phyloP scores from a whole-genome alignment of 2,797 vertebrate genomes.

The Mallotus villosus region DNA sequence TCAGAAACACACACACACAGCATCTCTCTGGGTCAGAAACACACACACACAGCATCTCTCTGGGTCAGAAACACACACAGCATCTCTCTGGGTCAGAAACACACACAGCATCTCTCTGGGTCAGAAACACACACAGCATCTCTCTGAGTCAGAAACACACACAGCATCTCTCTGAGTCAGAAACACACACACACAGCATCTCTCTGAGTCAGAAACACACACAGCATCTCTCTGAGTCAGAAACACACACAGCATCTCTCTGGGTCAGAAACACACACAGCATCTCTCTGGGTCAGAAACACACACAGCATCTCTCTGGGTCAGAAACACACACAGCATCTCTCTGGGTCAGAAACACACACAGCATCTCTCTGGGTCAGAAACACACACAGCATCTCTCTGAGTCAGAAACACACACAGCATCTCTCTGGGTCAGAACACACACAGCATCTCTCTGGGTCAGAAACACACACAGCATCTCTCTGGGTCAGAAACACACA shows the following conservation, averaged over 20 bases:
- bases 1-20: too few relatives aligned
- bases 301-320: not conserved
- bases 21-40: not conserved
- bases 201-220: not conserved
- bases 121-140: not conserved
- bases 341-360: not conserved
- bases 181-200: not conserved
- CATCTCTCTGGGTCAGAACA: not conserved
- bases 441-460: not conserved
- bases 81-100: not conserved
- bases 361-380: not conserved
- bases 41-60: not conserved
- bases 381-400: not conserved
- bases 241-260: not conserved
- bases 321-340: not conserved
- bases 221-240: not conserved
- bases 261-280: not conserved
- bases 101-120: not conserved
- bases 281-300: not conserved
- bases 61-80: not conserved
- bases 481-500: not conserved
- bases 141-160: not conserved
- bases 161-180: not conserved
- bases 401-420: not conserved
- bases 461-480: not conserved